phyloP scores from a whole-genome alignment of 30 jellyfish, hydroid and myxozoan species.

The Mastigias papua region DNA sequence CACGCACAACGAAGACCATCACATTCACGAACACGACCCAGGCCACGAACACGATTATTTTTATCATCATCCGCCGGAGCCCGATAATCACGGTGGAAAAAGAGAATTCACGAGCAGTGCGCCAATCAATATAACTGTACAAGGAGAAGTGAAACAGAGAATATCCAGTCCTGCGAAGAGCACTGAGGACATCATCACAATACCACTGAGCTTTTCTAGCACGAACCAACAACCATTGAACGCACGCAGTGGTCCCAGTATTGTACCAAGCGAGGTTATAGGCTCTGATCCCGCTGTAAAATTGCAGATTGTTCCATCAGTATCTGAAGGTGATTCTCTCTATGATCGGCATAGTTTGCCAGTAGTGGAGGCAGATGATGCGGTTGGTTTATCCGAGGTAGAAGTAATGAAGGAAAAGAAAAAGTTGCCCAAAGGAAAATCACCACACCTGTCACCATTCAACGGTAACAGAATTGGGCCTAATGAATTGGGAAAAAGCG shows the following conservation, averaged over 20 bases:
- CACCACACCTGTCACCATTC: slow-evolving; percentile 50
- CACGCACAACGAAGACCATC: slow-evolving; percentile 61
- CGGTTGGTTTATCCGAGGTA: not conserved
- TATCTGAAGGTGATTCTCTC: not conserved
- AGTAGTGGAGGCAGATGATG: not conserved
- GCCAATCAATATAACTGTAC: slow-evolving; percentile 17
- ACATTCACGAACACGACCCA: slow-evolving; percentile 76
- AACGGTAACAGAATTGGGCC: slow-evolving; percentile 58
- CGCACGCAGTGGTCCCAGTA: not conserved
- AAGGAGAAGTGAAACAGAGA: slow-evolving; percentile 53
- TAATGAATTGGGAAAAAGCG: slow-evolving; percentile 2
- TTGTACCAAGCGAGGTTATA: not conserved
- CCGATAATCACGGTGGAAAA: slow-evolving; percentile 61
- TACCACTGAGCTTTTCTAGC: slow-evolving; percentile 23
- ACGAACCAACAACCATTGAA: not conserved
- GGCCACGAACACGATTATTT: slow-evolving; percentile 73
- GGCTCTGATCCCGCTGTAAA: not conserved
- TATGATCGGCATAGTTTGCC: not conserved
- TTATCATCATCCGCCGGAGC: slow-evolving; percentile 74
- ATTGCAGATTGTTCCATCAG: not conserved
- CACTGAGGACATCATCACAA: slow-evolving; percentile 22
- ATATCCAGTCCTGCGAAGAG: not conserved
- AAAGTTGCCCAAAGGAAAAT: slow-evolving; percentile 57
- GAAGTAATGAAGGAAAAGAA: slow-evolving; percentile 18
- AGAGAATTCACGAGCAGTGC: slow-evolving; percentile 32